Conservation (phyloP, 2,797 vertebrate species). For the Spondyliosoma cantharus region DNA sequence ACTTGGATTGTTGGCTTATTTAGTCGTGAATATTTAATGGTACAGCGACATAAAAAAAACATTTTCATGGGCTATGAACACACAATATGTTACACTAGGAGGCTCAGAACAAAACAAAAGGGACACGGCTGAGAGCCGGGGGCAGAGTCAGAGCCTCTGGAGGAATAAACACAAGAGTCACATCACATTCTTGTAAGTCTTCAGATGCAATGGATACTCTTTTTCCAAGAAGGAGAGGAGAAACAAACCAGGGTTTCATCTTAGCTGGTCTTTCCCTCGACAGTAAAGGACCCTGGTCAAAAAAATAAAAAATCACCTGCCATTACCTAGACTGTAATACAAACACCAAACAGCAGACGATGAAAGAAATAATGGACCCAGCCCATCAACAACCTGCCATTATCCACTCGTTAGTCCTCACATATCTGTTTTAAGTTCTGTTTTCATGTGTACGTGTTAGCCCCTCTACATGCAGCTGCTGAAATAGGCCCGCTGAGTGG, state of each 20-base stretch:
- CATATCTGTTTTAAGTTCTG: slow-evolving; percentile 65
- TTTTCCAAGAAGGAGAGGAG: not conserved
- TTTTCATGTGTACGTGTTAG: slow-evolving; percentile 62
- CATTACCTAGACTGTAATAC: slow-evolving; percentile 42
- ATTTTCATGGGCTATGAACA: too few species aligned
- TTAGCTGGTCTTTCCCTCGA: not conserved
- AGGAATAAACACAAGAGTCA: too few species aligned
- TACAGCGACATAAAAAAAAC: too few species aligned
- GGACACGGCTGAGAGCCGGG: too few species aligned
- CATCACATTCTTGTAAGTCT: not conserved
- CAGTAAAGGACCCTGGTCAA: slow-evolving; percentile 15
- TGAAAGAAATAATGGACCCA: slow-evolving; percentile 70
- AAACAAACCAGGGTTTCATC: slow-evolving; percentile 32
- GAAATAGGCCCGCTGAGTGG: slow-evolving; percentile 72
- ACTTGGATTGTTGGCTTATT: too few species aligned
- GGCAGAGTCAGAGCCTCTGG: too few species aligned
- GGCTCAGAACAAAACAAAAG: too few species aligned
- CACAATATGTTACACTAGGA: too few species aligned
- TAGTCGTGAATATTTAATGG: too few species aligned
- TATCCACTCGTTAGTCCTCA: slow-evolving; percentile 71
- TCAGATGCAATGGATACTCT: not conserved
- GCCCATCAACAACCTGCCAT: slow-evolving; percentile 66
- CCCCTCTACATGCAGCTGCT: slow-evolving; percentile 51
- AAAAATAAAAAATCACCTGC: slow-evolving; percentile 49
- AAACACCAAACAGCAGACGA: slow-evolving; percentile 61